Conservation (phyloP, 1,140 invertebrate genomes). For the Leptonema lineaticorne region DNA sequence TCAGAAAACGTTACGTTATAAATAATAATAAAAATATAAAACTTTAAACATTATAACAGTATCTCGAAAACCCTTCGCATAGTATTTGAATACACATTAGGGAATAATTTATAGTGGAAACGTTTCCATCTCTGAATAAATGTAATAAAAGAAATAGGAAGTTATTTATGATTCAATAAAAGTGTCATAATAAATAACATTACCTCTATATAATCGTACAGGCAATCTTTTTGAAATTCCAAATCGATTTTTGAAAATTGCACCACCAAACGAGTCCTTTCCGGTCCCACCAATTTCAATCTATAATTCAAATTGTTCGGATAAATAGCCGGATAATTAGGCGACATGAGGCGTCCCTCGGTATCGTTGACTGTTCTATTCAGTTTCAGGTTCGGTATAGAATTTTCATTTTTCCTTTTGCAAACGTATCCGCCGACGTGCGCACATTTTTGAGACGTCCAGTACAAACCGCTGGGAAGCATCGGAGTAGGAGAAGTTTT, state of each 20-base stretch:
- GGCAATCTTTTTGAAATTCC: constrained; percentile 71
- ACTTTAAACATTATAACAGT: neutral
- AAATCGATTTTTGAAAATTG: constrained; percentile 68
- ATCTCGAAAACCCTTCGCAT: neutral
- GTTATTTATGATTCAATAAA: too few relatives aligned
- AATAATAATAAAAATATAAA: too few relatives aligned
- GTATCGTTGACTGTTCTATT: constrained; percentile 50
- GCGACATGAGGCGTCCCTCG: constrained; percentile 58
- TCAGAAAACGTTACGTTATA: too few relatives aligned
- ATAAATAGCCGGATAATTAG: constrained; percentile 67
- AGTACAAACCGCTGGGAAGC: constrained; percentile 64
- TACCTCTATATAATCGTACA: constrained; percentile 73
- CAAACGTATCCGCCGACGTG: constrained; percentile 67
- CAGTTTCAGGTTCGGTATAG: constrained; percentile 45
- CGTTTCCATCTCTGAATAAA: too few relatives aligned
- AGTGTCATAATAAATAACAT: too few relatives aligned
- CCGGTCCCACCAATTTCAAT: constrained; percentile 61
- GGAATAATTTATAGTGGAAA: too few relatives aligned
- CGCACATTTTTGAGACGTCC: constrained; percentile 60
- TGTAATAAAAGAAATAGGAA: too few relatives aligned
- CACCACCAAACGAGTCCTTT: constrained; percentile 63
- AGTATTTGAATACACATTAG: too few relatives aligned
- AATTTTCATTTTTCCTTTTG: constrained; percentile 49
- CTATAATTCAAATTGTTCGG: constrained; percentile 68
- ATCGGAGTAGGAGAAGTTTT: constrained; percentile 59